Base-by-base conservation (phyloP, 35 echinoderm and acorn worm genomes). In the Stichopus chloronotus region DNA sequence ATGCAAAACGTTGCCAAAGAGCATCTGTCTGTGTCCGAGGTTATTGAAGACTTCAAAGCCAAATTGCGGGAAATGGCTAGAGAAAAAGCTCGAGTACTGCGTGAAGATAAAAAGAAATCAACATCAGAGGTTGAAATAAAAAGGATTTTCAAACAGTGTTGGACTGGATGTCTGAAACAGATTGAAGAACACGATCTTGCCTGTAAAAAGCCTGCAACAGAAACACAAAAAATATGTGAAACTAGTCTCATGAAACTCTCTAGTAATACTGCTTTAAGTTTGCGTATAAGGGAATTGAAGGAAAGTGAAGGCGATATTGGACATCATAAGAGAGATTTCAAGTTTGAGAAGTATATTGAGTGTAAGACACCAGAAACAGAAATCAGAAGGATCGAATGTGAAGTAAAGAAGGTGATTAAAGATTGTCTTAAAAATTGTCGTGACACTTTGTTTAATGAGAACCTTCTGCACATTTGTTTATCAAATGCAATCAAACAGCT, bases 171-270 rank as follows among this genome's bases (percentile, higher is more conserved):
- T 53, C 56, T 58, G 25, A 85, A n/a, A 23, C 17, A 57, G 19
- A 58, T 60, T 58, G 55, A 85, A 58, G 22, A 85, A 21, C 55
- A 85, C 19, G 57, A 85, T 13, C 54, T 58, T 59, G 19, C 19
- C 4, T 78, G 76, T 78, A 4, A 11, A 19, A 58, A 22, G 22
- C 3, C n/a, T 7, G 8, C 82, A 6, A 58, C 5, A 3, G 82
- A 85, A 5, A 85, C 58, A n/a, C 55, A 58, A n/a, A 56, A 55
- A 5, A n/a, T 5, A 7, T 85, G 82, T 25, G 13, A 85, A 58
- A 58, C 5, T 85, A 85, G 55, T n/a, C 82, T 85, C 17, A 84
- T 85, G 57, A 12, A 85, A 85, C 55, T 85, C 9, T 58, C 54
- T 8, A 58, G 4, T 0, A 11, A 25, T 7, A 85, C 82, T 59